Percentiles rank a stretch among this genome's conserved stretches.
Evolutionary conservation across 2,888 invertebrate species (phyloP).

Genomic region (Sinelater perroti): DNA sequence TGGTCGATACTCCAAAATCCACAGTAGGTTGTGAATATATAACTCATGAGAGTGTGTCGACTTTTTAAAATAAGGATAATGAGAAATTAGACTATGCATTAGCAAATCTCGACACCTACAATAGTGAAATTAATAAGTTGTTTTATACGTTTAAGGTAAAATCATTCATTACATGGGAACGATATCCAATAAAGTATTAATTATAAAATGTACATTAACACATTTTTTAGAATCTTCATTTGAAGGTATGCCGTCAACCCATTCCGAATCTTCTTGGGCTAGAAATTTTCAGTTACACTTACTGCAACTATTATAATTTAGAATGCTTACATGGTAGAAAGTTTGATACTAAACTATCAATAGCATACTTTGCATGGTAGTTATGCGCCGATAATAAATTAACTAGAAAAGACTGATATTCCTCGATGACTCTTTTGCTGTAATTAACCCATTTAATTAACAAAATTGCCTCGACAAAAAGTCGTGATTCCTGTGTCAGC

Average conservation of each 20-base stretch:
- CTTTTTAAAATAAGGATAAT: slow-evolving; percentile 82
- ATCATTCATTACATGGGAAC: slow-evolving; percentile 65
- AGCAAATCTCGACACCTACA: slow-evolving; percentile 77
- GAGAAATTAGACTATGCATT: slow-evolving; percentile 68
- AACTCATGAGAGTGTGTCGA: slow-evolving; percentile 74
- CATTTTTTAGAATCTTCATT: slow-evolving; percentile 66
- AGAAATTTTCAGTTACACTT: not conserved
- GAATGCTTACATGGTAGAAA: slow-evolving; percentile 69
- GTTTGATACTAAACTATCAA: slow-evolving; percentile 68
- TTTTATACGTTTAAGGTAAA: not conserved
- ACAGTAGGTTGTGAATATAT: slow-evolving; percentile 81
- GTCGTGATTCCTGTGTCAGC: slow-evolving; percentile 65
- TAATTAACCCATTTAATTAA: slow-evolving; percentile 68
- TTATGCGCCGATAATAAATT: slow-evolving; percentile 75
- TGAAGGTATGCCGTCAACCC: slow-evolving; percentile 69
- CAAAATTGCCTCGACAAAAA: slow-evolving; percentile 69
- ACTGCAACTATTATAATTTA: slow-evolving; percentile 1
- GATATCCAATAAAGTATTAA: slow-evolving; percentile 60
- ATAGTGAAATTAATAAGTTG: slow-evolving; percentile 41
- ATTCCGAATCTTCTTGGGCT: slow-evolving; percentile 63
- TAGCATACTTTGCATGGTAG: slow-evolving; percentile 69
- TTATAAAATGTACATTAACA: slow-evolving; percentile 69
- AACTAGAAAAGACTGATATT: slow-evolving; percentile 71
- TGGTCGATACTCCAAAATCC: slow-evolving; percentile 79
- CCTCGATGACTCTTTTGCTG: slow-evolving; percentile 61